phyloP scores from a whole-genome alignment of 2,797 vertebrate species.

The Cirrhinus molitorella region DNA sequence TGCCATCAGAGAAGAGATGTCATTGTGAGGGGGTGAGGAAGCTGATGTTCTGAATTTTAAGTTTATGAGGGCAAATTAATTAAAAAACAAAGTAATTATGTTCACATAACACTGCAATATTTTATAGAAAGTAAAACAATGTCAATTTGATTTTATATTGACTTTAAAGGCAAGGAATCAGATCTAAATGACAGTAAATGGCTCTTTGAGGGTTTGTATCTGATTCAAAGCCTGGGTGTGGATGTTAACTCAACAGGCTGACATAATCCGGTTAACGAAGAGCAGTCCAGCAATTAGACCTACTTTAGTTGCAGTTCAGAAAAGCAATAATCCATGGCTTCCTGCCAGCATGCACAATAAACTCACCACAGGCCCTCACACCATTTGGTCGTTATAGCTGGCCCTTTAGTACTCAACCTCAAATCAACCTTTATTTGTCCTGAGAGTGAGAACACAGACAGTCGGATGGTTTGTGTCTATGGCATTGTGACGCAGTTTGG shows the following conservation, averaged over 20 bases:
- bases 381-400: not conserved
- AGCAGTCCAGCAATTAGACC: not conserved
- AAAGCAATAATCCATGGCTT: conserved; percentile 28
- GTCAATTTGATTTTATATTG: too few relatives aligned
- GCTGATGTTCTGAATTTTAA: not conserved
- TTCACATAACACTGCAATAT: not conserved
- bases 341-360: conserved; percentile 3
- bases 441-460: conserved; percentile 2
- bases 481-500: not conserved
- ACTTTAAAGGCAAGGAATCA: too few relatives aligned
- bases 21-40: not conserved
- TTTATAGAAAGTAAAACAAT: not conserved
- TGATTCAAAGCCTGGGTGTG: conserved; percentile 10
- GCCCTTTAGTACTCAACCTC: conserved; percentile 11
- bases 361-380: not conserved
- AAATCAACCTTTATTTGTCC: conserved; percentile 12
- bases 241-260: conserved; percentile 5
- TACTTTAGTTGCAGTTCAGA: conserved; percentile 1
- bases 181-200: conserved; percentile 6
- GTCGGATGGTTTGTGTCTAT: not conserved
- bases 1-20: not conserved
- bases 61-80: not conserved
- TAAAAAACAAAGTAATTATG: not conserved
- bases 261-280: conserved; percentile 9
- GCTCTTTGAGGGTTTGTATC: not conserved